Percentiles rank a stretch among this genome's conserved stretches.
Evolutionary conservation across 2,113 vertebrate genomes (phyloP).

Genomic region (Lepus europaeus): DNA sequence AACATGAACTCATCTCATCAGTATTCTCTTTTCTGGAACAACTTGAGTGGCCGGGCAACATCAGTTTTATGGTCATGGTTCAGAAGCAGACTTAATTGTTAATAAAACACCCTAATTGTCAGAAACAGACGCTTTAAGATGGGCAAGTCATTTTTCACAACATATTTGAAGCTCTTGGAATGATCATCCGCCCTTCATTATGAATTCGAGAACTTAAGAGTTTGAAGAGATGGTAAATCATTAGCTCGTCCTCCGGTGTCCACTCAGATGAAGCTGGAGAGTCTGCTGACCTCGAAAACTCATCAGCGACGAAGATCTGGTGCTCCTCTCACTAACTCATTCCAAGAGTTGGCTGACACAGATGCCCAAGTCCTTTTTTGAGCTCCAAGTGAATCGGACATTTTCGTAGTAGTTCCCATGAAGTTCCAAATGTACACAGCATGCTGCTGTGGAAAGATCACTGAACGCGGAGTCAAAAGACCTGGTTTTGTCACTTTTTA

Average conservation of each 20-base stretch:
- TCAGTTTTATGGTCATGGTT: constrained; percentile 50
- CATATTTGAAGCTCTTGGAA: constrained; percentile 31
- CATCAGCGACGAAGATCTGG: not conserved
- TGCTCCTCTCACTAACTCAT: constrained; percentile 47
- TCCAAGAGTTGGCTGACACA: constrained; percentile 10
- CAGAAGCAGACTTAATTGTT: constrained; percentile 47
- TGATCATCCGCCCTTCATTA: constrained; percentile 35
- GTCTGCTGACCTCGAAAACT: constrained; percentile 6
- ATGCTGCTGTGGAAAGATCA: not conserved
- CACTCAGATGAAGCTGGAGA: constrained; percentile 43
- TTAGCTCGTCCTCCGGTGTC: not conserved
- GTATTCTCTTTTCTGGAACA: constrained; percentile 28
- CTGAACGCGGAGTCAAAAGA: not conserved
- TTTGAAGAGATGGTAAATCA: not conserved
- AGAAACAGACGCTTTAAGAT: constrained; percentile 57
- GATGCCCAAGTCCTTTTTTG: constrained; percentile 12
- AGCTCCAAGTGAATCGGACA: constrained; percentile 23
- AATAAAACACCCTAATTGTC: constrained; percentile 15
- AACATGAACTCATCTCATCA: constrained; percentile 21
- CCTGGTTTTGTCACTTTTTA: not conserved
- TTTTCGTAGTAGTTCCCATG: not conserved
- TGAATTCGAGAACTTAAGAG: constrained; percentile 27
- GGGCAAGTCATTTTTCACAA: constrained; percentile 49
- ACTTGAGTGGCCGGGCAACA: not conserved
- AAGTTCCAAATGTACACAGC: not conserved